phyloP scores from a whole-genome alignment of 2,113 vertebrate genomes.

The Baryphthengus martii region DNA sequence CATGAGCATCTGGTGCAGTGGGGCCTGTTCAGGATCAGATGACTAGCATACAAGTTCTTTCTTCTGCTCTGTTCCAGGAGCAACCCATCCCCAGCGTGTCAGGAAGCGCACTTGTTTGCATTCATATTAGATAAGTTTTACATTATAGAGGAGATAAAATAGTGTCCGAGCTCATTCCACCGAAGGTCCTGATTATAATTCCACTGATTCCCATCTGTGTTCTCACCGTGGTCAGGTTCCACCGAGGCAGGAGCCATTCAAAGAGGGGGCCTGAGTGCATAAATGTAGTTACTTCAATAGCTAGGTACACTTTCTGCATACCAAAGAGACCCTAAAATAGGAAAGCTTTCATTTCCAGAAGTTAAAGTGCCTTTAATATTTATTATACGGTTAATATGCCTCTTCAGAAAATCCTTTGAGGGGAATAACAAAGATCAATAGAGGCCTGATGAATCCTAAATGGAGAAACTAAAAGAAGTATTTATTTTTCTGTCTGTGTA shows the following conservation, averaged over 20 bases:
- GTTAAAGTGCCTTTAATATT: constrained; percentile 69
- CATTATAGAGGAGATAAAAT: background rate
- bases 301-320: background rate
- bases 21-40: no score
- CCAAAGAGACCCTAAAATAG: background rate
- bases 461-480: constrained; percentile 66
- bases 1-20: fast-evolving
- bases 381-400: constrained; percentile 59
- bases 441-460: constrained; percentile 49
- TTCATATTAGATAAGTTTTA: background rate
- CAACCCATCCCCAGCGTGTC: background rate
- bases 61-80: background rate
- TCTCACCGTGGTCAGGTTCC: background rate
- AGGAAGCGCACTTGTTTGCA: background rate
- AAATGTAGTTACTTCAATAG: background rate
- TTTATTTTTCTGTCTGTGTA: constrained; percentile 58
- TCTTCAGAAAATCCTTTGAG: constrained; percentile 61
- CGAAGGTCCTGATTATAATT: background rate
- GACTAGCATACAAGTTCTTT: background rate
- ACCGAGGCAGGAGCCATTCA: background rate
- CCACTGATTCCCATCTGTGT: background rate
- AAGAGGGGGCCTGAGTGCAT: background rate
- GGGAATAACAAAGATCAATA: constrained; percentile 62
- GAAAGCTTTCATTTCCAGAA: constrained; percentile 36
- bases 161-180: background rate